Conservation (phyloP, 2,888 invertebrate genomes). For the Lithophane leautieri region DNA sequence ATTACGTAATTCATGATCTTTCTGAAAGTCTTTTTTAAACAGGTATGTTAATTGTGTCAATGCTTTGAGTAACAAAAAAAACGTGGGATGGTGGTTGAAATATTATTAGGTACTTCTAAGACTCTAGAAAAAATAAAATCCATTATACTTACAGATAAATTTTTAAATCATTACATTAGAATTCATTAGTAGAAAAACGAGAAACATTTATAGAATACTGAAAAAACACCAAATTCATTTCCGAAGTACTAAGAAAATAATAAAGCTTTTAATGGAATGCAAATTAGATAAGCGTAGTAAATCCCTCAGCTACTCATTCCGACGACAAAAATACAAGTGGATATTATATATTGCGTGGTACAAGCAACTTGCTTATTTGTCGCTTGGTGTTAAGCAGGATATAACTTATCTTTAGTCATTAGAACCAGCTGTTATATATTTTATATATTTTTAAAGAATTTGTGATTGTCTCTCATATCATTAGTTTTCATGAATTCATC, state of each 20-base stretch:
- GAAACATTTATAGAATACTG: slow-evolving; percentile 22
- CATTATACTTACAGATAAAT: too few relatives aligned
- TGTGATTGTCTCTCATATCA: neutral
- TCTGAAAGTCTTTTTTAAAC: too few relatives aligned
- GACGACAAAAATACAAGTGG: slow-evolving; percentile 36
- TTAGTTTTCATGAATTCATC: too few relatives aligned
- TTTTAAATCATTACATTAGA: too few relatives aligned
- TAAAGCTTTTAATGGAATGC: slow-evolving; percentile 72
- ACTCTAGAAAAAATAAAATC: too few relatives aligned
- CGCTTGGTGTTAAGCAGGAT: neutral
- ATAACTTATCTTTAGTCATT: neutral
- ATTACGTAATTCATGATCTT: too few relatives aligned
- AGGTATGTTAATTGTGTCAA: too few relatives aligned
- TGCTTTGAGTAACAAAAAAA: too few relatives aligned
- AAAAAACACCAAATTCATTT: slow-evolving; percentile 21
- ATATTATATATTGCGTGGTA: slow-evolving; percentile 27
- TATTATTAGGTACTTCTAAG: too few relatives aligned
- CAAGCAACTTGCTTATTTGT: neutral
- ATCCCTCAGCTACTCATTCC: slow-evolving; percentile 57
- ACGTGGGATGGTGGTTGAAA: too few relatives aligned
- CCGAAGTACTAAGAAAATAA: slow-evolving; percentile 52
- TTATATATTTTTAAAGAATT: too few relatives aligned
- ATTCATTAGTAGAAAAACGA: neutral
- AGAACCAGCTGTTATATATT: too few relatives aligned
- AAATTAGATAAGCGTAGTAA: slow-evolving; percentile 69